Conservation (phyloP, 2,888 invertebrate species). For the Aphodius sticticus region DNA sequence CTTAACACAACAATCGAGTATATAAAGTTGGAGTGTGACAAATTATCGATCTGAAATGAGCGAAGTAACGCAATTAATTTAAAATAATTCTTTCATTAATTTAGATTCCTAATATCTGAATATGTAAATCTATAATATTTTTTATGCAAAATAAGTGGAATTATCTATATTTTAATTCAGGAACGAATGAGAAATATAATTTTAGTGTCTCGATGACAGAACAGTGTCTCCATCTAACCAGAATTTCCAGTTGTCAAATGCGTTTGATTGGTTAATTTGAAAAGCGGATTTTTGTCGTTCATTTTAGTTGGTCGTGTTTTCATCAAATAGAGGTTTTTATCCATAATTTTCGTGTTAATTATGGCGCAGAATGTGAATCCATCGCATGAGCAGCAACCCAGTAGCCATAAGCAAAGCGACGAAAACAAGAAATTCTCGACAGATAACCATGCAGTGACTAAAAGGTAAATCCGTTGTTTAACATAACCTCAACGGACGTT, state of each 20-base stretch:
- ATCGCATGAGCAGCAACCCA: constrained; percentile 73
- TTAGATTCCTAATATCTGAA: not conserved
- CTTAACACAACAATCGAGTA: not conserved
- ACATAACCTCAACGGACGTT: constrained; percentile 33
- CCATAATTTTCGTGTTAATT: constrained; percentile 20
- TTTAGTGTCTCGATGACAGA: not conserved
- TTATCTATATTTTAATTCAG: not conserved
- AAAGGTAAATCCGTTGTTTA: constrained; percentile 70
- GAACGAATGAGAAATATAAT: not conserved
- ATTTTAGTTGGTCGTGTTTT: constrained; percentile 31
- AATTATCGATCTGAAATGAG: not conserved
- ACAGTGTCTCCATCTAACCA: not conserved
- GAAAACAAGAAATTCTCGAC: constrained; percentile 73
- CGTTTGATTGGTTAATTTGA: constrained; percentile 43
- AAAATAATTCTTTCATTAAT: not conserved
- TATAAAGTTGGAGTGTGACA: not conserved
- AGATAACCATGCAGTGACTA: constrained; percentile 90
- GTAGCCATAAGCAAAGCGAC: constrained; percentile 80
- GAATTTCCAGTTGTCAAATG: not conserved
- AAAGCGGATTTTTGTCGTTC: constrained; percentile 38
- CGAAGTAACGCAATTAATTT: not conserved
- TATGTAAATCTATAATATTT: not conserved
- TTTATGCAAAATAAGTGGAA: not conserved
- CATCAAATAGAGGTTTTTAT: constrained; percentile 26
- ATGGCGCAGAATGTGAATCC: constrained; percentile 93